These are phyloP conservation scores for Megaptera novaeangliae DNA, from an alignment of 2,113 vertebrate species.

Conservation along the genomic window DNA sequence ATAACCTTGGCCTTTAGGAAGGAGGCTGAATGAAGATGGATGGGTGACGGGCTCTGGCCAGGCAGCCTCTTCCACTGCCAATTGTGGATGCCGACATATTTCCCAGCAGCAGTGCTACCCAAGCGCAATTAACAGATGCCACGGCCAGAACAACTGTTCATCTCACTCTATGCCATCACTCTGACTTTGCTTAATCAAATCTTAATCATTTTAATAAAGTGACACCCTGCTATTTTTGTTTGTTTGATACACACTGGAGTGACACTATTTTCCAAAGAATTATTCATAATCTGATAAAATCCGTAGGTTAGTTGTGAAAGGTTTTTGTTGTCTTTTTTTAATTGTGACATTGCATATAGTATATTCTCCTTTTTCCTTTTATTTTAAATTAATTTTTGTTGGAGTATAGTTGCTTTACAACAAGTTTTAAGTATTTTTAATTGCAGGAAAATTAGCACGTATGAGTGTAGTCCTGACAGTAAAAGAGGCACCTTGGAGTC, in stretches of 20 bases:
- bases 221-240: not conserved
- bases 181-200: not conserved
- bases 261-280: not conserved
- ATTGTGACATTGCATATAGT: too few species aligned
- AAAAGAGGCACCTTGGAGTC: not conserved
- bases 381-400: too few species aligned
- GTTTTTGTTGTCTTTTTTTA: not conserved
- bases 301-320: not conserved
- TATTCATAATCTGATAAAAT: not conserved
- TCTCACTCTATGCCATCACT: not conserved
- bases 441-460: not conserved
- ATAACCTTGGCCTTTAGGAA: conserved; percentile 12
- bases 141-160: fast-evolving
- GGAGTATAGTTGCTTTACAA: too few species aligned
- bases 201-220: not conserved
- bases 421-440: not conserved
- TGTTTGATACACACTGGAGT: not conserved
- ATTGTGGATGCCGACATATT: fast-evolving
- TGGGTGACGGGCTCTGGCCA: not conserved
- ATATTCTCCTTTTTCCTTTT: too few species aligned
- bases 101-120: not conserved
- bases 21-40: not conserved
- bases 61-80: not conserved
- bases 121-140: not conserved
- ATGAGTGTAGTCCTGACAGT: not conserved